Evolutionary conservation across 2,797 vertebrate genomes (phyloP).

Genomic region (Gallinago stenura): DNA sequence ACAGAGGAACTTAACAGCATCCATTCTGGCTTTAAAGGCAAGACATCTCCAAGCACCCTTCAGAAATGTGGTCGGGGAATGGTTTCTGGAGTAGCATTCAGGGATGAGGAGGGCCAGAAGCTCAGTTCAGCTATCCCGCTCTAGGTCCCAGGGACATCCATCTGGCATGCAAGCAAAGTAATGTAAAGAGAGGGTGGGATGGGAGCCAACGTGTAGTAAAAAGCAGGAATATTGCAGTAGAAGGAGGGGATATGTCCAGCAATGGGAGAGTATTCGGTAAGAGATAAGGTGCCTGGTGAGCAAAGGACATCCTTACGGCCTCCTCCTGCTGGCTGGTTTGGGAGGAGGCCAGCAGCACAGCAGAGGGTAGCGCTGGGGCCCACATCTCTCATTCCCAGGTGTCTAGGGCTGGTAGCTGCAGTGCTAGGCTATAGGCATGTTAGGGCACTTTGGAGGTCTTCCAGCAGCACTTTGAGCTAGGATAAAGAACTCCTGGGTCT

Average conservation of each 20-base stretch:
- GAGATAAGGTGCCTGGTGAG: not conserved
- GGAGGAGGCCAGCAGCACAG: not conserved
- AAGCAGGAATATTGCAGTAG: not conserved
- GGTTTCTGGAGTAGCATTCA: not conserved
- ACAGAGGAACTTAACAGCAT: not conserved
- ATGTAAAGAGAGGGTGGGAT: not conserved
- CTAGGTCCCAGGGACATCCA: not conserved
- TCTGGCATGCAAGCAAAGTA: not conserved
- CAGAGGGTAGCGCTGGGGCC: not conserved
- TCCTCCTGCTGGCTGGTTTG: not conserved
- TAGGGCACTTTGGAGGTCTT: not conserved
- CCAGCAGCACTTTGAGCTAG: not conserved
- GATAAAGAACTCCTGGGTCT: not conserved
- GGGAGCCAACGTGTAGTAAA: not conserved
- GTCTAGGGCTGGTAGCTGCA: not conserved
- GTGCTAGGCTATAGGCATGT: accelerated
- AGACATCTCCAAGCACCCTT: not conserved
- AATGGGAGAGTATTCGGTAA: not conserved
- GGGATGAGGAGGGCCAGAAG: not conserved
- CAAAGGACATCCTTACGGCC: not conserved
- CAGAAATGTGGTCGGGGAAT: not conserved
- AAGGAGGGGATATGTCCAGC: not conserved
- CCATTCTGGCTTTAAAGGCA: not conserved
- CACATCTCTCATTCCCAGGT: not conserved
- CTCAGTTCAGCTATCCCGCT: not conserved